These are phyloP conservation scores for Spermophilus dauricus DNA, from an alignment of 2,113 vertebrate species.

Conservation along the genomic window DNA sequence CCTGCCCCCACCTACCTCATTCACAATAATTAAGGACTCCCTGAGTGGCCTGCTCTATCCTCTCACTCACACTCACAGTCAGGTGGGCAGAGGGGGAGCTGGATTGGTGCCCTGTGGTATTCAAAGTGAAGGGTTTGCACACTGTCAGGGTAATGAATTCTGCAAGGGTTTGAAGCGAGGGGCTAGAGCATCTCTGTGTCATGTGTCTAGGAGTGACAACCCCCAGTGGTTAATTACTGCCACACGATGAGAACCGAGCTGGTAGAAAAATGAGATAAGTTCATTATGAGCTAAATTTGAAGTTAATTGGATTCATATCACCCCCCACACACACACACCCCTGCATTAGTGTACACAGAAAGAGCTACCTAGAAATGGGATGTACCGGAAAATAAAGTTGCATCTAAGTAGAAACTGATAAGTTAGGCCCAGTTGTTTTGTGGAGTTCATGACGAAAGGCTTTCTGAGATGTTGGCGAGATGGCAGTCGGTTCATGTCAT, in stretches of 20 bases:
- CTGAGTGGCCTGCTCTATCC: slow-evolving; percentile 81
- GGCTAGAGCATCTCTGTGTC: slow-evolving; percentile 88
- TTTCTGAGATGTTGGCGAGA: not conserved
- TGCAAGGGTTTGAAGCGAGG: slow-evolving; percentile 89
- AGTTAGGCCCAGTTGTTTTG: not conserved
- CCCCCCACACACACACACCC: slow-evolving; percentile 60
- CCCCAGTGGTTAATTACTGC: slow-evolving; percentile 94
- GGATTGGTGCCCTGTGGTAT: slow-evolving; percentile 86
- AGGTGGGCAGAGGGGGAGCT: slow-evolving; percentile 84
- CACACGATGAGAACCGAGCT: slow-evolving; percentile 89
- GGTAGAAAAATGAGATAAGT: slow-evolving; percentile 90
- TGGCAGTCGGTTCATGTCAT: not conserved
- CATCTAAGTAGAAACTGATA: slow-evolving; percentile 52
- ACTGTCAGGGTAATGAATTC: slow-evolving; percentile 92
- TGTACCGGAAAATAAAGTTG: slow-evolving; percentile 58
- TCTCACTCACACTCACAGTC: slow-evolving; percentile 72
- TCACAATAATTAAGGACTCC: slow-evolving; percentile 84
- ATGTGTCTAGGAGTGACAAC: slow-evolving; percentile 92
- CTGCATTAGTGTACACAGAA: slow-evolving; percentile 83
- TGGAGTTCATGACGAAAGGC: not conserved
- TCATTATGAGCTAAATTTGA: slow-evolving; percentile 91
- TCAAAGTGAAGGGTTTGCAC: slow-evolving; percentile 89
- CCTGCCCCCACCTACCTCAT: slow-evolving; percentile 63
- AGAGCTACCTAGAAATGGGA: slow-evolving; percentile 77
- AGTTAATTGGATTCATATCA: slow-evolving; percentile 91